Evolutionary conservation across 1,140 invertebrate species (phyloP).

Genomic region (Druon quercuslanigerum): DNA sequence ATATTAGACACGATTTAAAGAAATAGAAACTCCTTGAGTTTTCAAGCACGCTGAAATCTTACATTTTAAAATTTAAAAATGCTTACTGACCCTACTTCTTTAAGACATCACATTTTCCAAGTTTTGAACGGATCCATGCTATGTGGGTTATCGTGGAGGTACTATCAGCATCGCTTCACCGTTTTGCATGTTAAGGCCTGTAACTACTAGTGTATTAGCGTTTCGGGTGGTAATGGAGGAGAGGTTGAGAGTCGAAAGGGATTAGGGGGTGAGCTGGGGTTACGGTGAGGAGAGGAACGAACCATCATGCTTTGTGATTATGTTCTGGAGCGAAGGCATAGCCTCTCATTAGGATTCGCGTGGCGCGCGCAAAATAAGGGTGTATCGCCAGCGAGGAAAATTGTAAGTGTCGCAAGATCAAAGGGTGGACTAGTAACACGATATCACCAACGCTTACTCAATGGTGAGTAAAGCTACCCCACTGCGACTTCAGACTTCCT

Average conservation of each 20-base stretch:
- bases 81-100: too few species aligned
- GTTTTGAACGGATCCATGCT: too few species aligned
- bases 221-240: constrained; percentile 59
- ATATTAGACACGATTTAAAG: too few species aligned
- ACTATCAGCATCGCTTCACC: constrained; percentile 44
- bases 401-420: constrained; percentile 77
- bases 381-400: constrained; percentile 74
- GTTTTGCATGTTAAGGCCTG: constrained; percentile 47
- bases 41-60: too few species aligned
- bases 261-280: constrained; percentile 57
- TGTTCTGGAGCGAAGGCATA: constrained; percentile 60
- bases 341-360: constrained; percentile 74
- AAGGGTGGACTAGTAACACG: constrained; percentile 73
- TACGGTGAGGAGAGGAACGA: constrained; percentile 62
- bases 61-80: too few species aligned
- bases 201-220: constrained; percentile 51
- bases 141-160: too few species aligned
- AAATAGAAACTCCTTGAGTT: too few species aligned
- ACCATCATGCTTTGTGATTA: constrained; percentile 74
- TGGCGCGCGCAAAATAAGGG: constrained; percentile 74
- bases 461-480: constrained; percentile 35
- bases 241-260: constrained; percentile 50
- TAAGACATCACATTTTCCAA: too few species aligned
- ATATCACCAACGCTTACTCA: constrained; percentile 66
- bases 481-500: constrained; percentile 1